Evolutionary conservation across 2,113 vertebrate genomes (phyloP), one percentile per base, ranked within the genome.

Genomic region (Ophthalmolycus amberensis): DNA sequence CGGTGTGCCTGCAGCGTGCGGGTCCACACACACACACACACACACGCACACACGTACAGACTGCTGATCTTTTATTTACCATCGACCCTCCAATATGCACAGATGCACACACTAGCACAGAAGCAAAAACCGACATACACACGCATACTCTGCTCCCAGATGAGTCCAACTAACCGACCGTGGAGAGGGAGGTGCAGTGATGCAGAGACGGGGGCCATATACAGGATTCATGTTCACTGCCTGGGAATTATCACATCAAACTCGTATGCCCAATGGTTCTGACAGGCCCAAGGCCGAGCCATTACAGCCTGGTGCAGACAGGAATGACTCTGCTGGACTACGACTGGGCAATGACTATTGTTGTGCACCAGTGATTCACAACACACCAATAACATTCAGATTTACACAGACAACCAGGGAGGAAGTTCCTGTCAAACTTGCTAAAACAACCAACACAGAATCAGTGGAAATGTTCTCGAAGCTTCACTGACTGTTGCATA

Each of bases 221-320:
- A 83, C 65, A 32, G 80, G 77, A 89, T 88, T 79, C 88, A 56
- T 82, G 85, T 78, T 90, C 85, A 78, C 84, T 85, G 90, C 82
- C 79, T 84, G 86, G 80, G 88, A 94, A 94, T 93, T 86, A 93
- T 91, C 92, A 79, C 87, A 90, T 93, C 93, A 91, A 90, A 88
- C 82, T 67, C n/a, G 56, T 50, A 16, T 56, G 68, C 82, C 82
- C 82, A 80, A 84, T 85, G 88, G 63, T 79, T 88, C 77, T 89
- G 92, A 93, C 92, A 91, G 69, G 75, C 79, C 66, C 60, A 42
- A 81, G 79, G 75, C 77, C 64, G 54, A 80, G 83, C 89, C 84
- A 82, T 86, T 83, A 75, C 84, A 78, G 85, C 67, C 84, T 65
- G 50, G 71, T 83, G 80, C 59, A 74, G 84, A 82, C 82, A 88